Evolutionary conservation across 23 tunicate genomes (phyloP), one percentile per base, ranked within the genome.

Genomic region (Trididemnum clinides): DNA sequence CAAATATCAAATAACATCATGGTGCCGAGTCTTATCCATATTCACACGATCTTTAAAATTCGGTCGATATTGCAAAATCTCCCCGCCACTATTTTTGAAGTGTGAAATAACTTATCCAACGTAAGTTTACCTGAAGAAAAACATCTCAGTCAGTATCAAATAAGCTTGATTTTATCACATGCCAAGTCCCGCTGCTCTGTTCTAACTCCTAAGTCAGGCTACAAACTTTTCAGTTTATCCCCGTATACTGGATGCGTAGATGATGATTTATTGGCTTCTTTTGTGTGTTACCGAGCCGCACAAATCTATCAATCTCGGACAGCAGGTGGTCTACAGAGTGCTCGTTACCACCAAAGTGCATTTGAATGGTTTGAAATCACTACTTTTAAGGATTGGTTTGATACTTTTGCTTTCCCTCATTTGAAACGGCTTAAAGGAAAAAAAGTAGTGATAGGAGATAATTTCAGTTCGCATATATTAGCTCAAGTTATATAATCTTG

Each of bases 201-300:
- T n/a, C n/a, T n/a, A n/a, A n/a, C n/a, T n/a, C n/a, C n/a, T n/a
- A n/a, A n/a, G n/a, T n/a, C n/a, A n/a, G n/a, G n/a, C n/a, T n/a
- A n/a, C n/a, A n/a, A n/a, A n/a, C n/a, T n/a, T n/a, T n/a, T n/a
- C n/a, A n/a, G n/a, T n/a, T n/a, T n/a, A n/a, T n/a, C n/a, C n/a
- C n/a, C 63, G 84, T 80, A 63, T 80, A 33, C 75, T 27, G 84
- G 78, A 7, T 39, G 73, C 15, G 84, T 78, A 7, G 37, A 32
- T 26, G 84, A n/a, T 78, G 18, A 22, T 12, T 21, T 62, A 26
- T 21, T 62, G 23, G 26, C 69, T 12, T 26, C 69, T 19, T 62
- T 12, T 21, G 69, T 62, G 6, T 62, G 69, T 26, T 62, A 62
- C 69, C 18, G 21, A 21, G 69, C 69, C 21, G 27, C 69, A 21